phyloP scores from a whole-genome alignment of 2,888 invertebrate genomes.

The Morpho achilles region DNA sequence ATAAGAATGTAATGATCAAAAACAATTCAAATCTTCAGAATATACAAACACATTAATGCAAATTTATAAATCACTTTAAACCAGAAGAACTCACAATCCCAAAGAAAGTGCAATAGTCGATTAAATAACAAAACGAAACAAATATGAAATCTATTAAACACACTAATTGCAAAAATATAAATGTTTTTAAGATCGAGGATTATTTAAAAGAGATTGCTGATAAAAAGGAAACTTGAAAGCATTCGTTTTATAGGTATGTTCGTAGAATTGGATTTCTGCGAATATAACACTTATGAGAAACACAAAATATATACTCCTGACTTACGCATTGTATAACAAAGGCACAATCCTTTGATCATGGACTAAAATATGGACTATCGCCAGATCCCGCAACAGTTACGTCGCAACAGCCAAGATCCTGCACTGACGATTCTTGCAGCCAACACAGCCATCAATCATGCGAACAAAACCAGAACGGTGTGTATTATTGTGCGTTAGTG shows the following conservation, averaged over 20 bases:
- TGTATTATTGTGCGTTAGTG: constrained; percentile 38
- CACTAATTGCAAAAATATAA: not conserved
- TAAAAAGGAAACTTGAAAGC: not conserved
- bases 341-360: constrained; percentile 1
- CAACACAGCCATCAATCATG: constrained; percentile 60
- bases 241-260: constrained; percentile 1
- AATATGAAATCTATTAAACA: not conserved
- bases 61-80: no score
- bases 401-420: constrained; percentile 43
- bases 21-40: no score
- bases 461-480: constrained; percentile 57
- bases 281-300: no score
- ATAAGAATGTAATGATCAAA: no score
- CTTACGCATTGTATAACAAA: no score
- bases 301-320: no score
- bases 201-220: not conserved
- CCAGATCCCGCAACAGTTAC: constrained; percentile 53
- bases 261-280: no score
- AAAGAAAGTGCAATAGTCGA: no score
- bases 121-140: not conserved
- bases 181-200: no score
- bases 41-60: no score
- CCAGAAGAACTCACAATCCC: no score
- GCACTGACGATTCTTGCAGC: constrained; percentile 61
- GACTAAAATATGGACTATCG: constrained; percentile 38